Base-by-base conservation (phyloP, 1,140 invertebrate genomes). In the Trichonephila clavipes region DNA sequence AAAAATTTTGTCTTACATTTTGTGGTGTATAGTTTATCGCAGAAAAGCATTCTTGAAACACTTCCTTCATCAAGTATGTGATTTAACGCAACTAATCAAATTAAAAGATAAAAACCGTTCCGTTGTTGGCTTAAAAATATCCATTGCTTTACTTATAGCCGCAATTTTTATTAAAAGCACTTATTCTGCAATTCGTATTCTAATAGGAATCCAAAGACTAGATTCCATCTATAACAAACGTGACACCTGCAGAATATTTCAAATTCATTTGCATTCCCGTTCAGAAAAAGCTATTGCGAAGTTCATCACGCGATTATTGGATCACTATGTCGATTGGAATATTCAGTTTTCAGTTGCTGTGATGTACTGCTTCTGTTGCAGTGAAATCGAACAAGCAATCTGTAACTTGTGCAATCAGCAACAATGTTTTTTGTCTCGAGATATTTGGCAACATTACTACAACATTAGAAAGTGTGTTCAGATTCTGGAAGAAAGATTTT, bases 21-120 rank as follows among this genome's bases (percentile, higher is more conserved):
- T 24, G 14, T 88, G 86, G 86, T 88, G 86, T 28, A 88, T 64
- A 64, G 19, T 88, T 88, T 88, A 88, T 44, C 24, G 61, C 0
- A 61, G 34, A 5, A 40, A 19, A 40, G 40, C 5, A 18, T 7
- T 58, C 3, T 44, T 88, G 2, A 14, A 34, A 21, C 12, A 88
- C 19, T 34, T 18, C 18, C 24, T 88, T 1, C 7, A 40, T 10
- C 34, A 64, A 64, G 28, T 88, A 0, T 6, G 34, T 12, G 16
- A 6, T 21, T 88, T 88, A 28, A 34, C 64, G 40, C 64, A 7
- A 5, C 40, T 40, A 5, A 59, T 59, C n/a, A 59, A 10, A 3
- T 28, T 28, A 34, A 34, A 64, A 66, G 28, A 88, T 5, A 64
- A 40, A 24, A n/a, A 14, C 4, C 40, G 86, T 44, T 4, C 19